phyloP scores from a whole-genome alignment of 2,797 vertebrate genomes.

The Aeoliscus strigatus region DNA sequence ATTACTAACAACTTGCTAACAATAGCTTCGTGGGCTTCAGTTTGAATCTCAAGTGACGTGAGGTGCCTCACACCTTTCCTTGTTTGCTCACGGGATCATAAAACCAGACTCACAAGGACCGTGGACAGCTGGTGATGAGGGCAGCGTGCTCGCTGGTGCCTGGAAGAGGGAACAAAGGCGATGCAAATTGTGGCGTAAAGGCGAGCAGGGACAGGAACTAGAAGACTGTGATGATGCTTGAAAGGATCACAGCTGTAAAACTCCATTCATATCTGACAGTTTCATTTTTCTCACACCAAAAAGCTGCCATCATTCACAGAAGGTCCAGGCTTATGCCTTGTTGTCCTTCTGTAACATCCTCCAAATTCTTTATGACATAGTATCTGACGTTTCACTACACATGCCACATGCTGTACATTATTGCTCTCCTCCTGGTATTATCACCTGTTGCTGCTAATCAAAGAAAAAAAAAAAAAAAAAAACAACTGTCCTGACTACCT shows the following conservation, averaged over 20 bases:
- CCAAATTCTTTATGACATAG: background rate
- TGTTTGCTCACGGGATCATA: slow-evolving; percentile 29
- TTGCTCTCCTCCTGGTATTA: too few relatives aligned
- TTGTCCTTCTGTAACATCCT: too few relatives aligned
- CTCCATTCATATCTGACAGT: too few relatives aligned
- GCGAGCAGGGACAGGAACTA: slow-evolving; percentile 4
- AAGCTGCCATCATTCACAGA: too few relatives aligned
- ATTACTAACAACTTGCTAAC: slow-evolving; percentile 35
- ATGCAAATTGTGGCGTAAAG: too few relatives aligned
- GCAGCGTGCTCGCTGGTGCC: slow-evolving; percentile 7
- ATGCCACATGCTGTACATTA: slow-evolving; percentile 1
- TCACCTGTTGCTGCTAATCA: slow-evolving; percentile 46
- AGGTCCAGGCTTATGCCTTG: too few relatives aligned
- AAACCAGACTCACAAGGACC: slow-evolving; percentile 44
- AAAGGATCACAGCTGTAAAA: too few relatives aligned
- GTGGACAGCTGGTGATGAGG: slow-evolving; percentile 60
- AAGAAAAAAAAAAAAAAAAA: slow-evolving; percentile 11
- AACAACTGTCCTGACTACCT: slow-evolving; percentile 14
- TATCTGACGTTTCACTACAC: background rate
- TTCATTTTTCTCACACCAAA: too few relatives aligned
- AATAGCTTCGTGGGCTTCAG: slow-evolving; percentile 49
- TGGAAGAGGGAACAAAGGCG: too few relatives aligned
- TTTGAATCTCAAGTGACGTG: slow-evolving; percentile 56
- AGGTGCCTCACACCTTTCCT: slow-evolving; percentile 53
- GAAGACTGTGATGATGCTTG: background rate